Conservation (phyloP, 2,888 invertebrate genomes). For the Drosophila ezoana region DNA sequence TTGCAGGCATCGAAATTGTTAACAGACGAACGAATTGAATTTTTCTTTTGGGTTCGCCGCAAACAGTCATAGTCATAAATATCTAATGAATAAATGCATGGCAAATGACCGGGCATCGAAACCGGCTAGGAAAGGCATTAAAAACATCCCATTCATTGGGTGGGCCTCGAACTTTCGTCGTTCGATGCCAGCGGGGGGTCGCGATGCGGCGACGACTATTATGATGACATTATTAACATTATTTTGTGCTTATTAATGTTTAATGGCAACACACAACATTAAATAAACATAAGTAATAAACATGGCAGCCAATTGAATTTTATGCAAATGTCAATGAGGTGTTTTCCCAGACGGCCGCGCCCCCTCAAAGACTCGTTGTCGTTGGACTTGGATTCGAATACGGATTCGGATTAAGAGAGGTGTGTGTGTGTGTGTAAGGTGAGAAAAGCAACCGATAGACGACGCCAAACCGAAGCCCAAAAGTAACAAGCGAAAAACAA, state of each 20-base stretch:
- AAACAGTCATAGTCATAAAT: conserved; percentile 68
- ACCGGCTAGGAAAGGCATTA: conserved; percentile 24
- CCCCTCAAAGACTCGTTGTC: conserved; percentile 2
- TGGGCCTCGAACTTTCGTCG: conserved; percentile 14
- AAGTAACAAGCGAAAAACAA: conserved; percentile 44
- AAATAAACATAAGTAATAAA: conserved; percentile 46
- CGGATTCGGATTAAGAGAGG: conserved; percentile 1
- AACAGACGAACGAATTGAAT: conserved; percentile 56
- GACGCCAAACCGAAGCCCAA: conserved; percentile 11
- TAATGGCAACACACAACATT: conserved; percentile 52
- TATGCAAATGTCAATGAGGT: conserved; percentile 76
- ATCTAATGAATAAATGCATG: conserved; percentile 66
- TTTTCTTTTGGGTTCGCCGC: conserved; percentile 53
- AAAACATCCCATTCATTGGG: conserved; percentile 19
- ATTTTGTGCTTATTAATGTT: conserved; percentile 73
- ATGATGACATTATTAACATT: conserved; percentile 79
- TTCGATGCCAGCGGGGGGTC: conserved; percentile 62
- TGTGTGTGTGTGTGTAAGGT: conserved; percentile 8
- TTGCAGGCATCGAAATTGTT: conserved; percentile 32
- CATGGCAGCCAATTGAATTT: conserved; percentile 62
- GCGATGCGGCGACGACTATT: conserved; percentile 7
- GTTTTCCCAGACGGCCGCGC: conserved; percentile 37
- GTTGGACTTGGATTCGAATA: conserved; percentile 4
- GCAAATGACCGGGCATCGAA: conserved; percentile 36
- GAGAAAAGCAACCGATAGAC: conserved; percentile 29